Base-by-base conservation (phyloP, 2,113 vertebrate genomes). In the Origma solitaria region DNA sequence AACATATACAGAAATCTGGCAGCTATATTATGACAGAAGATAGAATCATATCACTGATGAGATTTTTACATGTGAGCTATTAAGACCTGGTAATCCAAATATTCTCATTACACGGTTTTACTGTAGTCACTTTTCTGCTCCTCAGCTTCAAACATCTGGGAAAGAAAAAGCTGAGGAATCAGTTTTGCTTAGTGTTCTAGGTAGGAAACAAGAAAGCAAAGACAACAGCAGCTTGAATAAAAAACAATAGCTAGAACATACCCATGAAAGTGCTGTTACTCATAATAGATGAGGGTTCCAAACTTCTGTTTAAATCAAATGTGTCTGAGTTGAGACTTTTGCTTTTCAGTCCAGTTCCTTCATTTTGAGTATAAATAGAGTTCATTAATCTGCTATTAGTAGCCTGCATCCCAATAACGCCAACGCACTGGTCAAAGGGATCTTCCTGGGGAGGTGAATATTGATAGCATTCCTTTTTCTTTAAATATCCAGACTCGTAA, bases 231-330 rank as follows among this genome's bases (percentile, higher is more conserved):
- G 50, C 31, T 42, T 49, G 28, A 88, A 77, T 8, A 73, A 86
- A 93, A 88, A n/a, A 3, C 23, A 77, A 28, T 1, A 65, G 24
- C 20, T 77, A 58, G 54, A 95, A 98, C 98, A 64, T 98, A 99
- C 99, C 99, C 98, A 99, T 98, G 96, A 99, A 99, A 82, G 98
- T 98, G 94, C 95, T 98, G 62, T 71, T 98, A 60, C 44, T 71
- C 8, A 57, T 61, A 82, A 93, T 0, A 7, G 92, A 82, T 10
- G 94, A 85, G 28, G 95, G 89, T 40, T 99, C 98, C 10, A 95
- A 96, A 76, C 94, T 94, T 77, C 92, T 96, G 45, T 96, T 97
- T 7, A 97, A 97, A 82, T 98, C 98, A 42, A 56, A 83, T 11
- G 97, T 80, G 44, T 97, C 98, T 24, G 94, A 97, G 78, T 98